Evolutionary conservation across 2,888 invertebrate genomes (phyloP).

Genomic region (Hybos culiciformis): DNA sequence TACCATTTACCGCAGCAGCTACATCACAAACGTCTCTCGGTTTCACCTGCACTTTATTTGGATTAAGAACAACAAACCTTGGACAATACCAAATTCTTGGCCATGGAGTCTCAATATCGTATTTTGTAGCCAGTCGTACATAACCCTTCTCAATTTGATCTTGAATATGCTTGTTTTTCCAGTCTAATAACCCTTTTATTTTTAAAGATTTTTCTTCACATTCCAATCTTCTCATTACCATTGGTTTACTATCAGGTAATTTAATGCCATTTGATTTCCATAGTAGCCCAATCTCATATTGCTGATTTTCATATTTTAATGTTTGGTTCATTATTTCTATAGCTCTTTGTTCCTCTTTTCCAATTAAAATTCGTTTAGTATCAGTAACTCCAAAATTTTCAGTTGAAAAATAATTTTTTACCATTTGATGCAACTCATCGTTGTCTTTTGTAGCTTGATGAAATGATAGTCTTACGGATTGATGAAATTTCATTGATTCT

Average conservation of each 20-base stretch:
- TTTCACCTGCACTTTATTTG: not conserved
- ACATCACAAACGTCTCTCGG: not conserved
- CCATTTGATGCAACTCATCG: conserved; percentile 3
- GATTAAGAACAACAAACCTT: no score
- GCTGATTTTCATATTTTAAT: not conserved
- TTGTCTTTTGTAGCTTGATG: not conserved
- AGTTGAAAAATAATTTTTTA: conserved; percentile 6
- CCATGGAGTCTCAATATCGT: no score
- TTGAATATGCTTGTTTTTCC: no score
- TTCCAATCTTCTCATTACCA: not conserved
- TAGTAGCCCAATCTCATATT: conserved; percentile 4
- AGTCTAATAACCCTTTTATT: no score
- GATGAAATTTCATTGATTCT: not conserved
- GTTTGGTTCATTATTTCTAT: conserved; percentile 4
- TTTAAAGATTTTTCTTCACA: not conserved
- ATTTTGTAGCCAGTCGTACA: no score
- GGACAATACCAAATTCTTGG: no score
- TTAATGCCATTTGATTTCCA: conserved; percentile 1
- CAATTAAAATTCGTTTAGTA: not conserved
- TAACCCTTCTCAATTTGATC: no score
- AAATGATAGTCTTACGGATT: not conserved
- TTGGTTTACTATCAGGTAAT: not conserved
- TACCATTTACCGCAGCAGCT: no score
- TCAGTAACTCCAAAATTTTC: conserved; percentile 8
- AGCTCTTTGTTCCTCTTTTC: not conserved